Evolutionary conservation across 2,888 invertebrate genomes (phyloP).

Genomic region (Saturnia pavonia): DNA sequence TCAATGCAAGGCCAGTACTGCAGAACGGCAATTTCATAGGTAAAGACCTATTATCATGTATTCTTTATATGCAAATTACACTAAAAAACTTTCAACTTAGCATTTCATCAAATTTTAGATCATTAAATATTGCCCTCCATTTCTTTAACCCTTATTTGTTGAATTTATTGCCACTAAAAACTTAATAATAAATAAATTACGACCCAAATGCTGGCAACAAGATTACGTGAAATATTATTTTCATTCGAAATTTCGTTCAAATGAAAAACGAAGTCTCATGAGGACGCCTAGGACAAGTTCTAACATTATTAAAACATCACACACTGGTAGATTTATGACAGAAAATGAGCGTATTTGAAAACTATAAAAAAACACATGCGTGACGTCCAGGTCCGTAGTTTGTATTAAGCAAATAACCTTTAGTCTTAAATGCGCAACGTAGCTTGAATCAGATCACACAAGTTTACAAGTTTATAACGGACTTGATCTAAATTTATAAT

Average conservation of each 20-base stretch:
- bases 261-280: too few relatives aligned
- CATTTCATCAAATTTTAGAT: neutral
- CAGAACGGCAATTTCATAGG: too few relatives aligned
- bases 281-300: too few relatives aligned
- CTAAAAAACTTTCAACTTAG: neutral
- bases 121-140: neutral
- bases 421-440: neutral
- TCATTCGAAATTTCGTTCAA: neutral
- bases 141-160: neutral
- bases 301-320: too few relatives aligned
- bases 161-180: neutral
- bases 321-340: neutral
- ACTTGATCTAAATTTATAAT: neutral
- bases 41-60: neutral
- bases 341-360: neutral
- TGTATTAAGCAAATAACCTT: too few relatives aligned
- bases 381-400: too few relatives aligned
- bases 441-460: neutral
- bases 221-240: conserved; percentile 2
- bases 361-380: too few relatives aligned
- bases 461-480: too few relatives aligned
- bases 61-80: neutral
- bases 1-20: too few relatives aligned
- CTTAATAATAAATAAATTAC: neutral
- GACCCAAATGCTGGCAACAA: neutral